Conservation (phyloP, 2,888 invertebrate species). For the Tigriopus californicus region DNA sequence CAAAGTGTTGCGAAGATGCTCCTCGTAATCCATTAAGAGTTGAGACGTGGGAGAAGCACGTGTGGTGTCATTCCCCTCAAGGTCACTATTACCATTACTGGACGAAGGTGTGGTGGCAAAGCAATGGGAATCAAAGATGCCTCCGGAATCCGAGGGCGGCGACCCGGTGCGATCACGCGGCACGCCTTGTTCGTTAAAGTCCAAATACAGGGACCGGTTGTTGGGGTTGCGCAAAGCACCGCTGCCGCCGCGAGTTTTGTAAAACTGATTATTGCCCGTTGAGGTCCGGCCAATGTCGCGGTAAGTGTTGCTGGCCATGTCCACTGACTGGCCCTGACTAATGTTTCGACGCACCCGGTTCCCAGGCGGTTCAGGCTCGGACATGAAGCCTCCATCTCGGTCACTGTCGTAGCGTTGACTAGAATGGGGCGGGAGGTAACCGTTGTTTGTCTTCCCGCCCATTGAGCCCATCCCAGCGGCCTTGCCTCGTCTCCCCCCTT, state of each 20-base stretch:
- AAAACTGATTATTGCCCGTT: slow-evolving; percentile 31
- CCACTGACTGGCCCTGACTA: not conserved
- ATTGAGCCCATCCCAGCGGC: slow-evolving; percentile 26
- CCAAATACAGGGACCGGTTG: slow-evolving; percentile 40
- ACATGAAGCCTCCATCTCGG: slow-evolving; percentile 23
- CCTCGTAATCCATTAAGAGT: slow-evolving; percentile 72
- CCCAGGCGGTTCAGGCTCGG: slow-evolving; percentile 24
- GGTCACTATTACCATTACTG: slow-evolving; percentile 45
- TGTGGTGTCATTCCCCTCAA: slow-evolving; percentile 17
- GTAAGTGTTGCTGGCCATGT: slow-evolving; percentile 1
- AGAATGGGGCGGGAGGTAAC: slow-evolving; percentile 17
- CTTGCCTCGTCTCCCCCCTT: slow-evolving; percentile 60
- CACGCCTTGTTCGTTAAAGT: slow-evolving; percentile 38
- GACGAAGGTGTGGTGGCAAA: slow-evolving; percentile 86
- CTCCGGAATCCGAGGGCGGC: slow-evolving; percentile 73
- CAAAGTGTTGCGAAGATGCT: slow-evolving; percentile 75
- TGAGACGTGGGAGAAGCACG: slow-evolving; percentile 27
- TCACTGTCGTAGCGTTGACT: slow-evolving; percentile 14
- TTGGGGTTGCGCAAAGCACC: slow-evolving; percentile 3
- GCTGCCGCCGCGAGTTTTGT: not conserved
- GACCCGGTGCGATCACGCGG: slow-evolving; percentile 44
- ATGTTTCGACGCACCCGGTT: slow-evolving; percentile 16
- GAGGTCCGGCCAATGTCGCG: slow-evolving; percentile 52
- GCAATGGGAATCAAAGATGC: slow-evolving; percentile 79
- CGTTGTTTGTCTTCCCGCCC: slow-evolving; percentile 33